These are phyloP conservation scores for Aythya baeri DNA, from an alignment of 2,113 vertebrate genomes.

Conservation along the genomic window DNA sequence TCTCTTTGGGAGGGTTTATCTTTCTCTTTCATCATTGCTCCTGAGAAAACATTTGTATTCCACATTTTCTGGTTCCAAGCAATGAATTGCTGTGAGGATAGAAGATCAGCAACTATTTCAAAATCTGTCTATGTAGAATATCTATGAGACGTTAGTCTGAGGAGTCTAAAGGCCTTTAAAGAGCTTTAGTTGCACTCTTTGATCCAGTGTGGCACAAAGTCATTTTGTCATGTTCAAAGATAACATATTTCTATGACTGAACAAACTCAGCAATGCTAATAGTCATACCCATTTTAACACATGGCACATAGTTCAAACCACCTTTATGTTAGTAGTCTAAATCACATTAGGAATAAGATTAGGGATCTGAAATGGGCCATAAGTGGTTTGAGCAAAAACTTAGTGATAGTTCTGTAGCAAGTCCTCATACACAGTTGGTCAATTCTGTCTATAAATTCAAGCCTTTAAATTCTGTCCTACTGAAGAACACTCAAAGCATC, in stretches of 20 bases:
- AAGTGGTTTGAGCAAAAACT: fast-evolving
- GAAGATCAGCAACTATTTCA: no score
- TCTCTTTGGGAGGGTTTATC: not conserved
- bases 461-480: not conserved
- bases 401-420: not conserved
- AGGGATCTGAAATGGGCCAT: not conserved
- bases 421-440: not conserved
- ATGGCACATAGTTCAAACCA: not conserved
- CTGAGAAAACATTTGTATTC: not conserved
- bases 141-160: not conserved
- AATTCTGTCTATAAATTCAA: not conserved
- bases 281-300: not conserved
- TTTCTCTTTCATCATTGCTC: not conserved
- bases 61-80: not conserved
- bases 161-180: not conserved
- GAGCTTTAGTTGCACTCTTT: not conserved
- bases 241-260: not conserved
- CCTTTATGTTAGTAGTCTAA: not conserved
- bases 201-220: not conserved
- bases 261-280: not conserved
- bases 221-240: not conserved
- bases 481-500: not conserved
- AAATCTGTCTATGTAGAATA: not conserved
- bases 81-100: not conserved
- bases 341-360: not conserved